These are phyloP conservation scores for Hydropotes inermis DNA, from an alignment of 2,113 vertebrate genomes.

Conservation along the genomic window DNA sequence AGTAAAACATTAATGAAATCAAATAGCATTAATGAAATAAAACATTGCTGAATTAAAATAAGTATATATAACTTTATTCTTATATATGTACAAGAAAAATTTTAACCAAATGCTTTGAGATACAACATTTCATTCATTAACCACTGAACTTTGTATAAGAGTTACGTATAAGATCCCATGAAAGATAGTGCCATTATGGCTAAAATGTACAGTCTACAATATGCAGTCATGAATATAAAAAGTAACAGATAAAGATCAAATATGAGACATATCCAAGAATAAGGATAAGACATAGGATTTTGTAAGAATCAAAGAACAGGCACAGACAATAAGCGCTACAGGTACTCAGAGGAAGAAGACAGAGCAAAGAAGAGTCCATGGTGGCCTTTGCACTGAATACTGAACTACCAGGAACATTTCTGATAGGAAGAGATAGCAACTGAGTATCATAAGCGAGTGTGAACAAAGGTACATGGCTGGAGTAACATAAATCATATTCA, in stretches of 20 bases:
- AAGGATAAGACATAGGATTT: not conserved
- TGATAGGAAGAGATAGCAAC: not conserved
- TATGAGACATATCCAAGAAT: not conserved
- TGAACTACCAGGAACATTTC: not conserved
- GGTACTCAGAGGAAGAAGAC: not conserved
- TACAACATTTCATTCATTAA: not conserved
- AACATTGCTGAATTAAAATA: not conserved
- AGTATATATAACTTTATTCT: not conserved
- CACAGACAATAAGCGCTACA: fast-evolving
- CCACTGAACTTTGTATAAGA: not conserved
- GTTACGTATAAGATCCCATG: not conserved
- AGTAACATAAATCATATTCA: not conserved
- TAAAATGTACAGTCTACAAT: not conserved
- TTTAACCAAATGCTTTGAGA: not conserved
- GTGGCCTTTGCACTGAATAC: not conserved
- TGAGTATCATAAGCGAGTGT: not conserved
- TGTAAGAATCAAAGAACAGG: not conserved
- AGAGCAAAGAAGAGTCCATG: not conserved
- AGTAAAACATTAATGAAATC: not conserved
- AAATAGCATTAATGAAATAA: not conserved
- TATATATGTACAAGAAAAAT: not conserved
- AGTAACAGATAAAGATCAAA: not conserved
- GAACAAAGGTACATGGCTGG: not conserved
- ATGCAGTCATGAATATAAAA: not conserved
- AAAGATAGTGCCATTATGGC: not conserved